A percentile compares a stretch with the other conserved stretches of the same genome.
These are phyloP conservation scores for Blomia tropicalis DNA, from an alignment of 2,888 invertebrate species.

Conservation along the genomic window DNA sequence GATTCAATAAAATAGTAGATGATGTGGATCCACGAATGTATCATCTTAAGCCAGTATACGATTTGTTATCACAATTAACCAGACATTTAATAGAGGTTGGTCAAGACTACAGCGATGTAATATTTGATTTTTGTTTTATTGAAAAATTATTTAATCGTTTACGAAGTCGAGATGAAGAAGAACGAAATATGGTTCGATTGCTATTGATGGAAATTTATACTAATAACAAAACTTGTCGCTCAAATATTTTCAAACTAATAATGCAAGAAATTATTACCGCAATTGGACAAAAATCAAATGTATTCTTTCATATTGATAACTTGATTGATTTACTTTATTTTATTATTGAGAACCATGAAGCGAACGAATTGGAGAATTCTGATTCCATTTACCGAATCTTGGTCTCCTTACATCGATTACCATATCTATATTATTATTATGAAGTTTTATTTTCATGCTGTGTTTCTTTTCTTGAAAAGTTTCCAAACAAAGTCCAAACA, in stretches of 20 bases:
- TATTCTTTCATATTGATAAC: background rate
- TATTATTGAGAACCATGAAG: background rate
- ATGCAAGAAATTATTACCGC: background rate
- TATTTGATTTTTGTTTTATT: background rate
- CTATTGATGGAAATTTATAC: background rate
- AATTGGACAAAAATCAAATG: background rate
- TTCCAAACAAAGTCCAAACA: background rate
- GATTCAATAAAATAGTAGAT: background rate
- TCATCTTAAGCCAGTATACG: background rate
- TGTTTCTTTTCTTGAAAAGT: background rate
- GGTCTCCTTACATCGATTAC: background rate
- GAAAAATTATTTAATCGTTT: background rate
- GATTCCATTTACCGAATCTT: background rate
- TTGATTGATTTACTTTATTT: background rate
- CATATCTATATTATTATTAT: constrained; percentile 10
- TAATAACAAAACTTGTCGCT: background rate
- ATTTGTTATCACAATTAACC: background rate
- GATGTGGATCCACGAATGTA: background rate
- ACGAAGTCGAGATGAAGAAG: background rate
- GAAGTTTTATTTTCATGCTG: background rate
- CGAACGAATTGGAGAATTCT: background rate
- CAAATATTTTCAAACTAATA: background rate
- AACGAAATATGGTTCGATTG: background rate
- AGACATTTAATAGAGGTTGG: background rate
- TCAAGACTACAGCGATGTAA: too few relatives aligned